phyloP scores from a whole-genome alignment of 2,797 vertebrate genomes.

The Muscicapa striata region DNA sequence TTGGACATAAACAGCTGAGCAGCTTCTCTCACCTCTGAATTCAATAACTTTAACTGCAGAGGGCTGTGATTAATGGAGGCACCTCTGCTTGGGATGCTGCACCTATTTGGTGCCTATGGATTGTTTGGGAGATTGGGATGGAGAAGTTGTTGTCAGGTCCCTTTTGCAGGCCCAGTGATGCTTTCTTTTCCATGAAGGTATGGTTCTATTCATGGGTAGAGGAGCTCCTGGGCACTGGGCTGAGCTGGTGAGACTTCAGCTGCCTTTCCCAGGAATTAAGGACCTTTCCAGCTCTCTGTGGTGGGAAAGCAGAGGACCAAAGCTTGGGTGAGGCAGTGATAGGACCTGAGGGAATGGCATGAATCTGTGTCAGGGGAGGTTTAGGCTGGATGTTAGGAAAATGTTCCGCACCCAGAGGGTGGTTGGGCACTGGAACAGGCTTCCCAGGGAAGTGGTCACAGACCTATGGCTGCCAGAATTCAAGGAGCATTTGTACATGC shows the following conservation, averaged over 20 bases:
- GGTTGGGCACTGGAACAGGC: neutral
- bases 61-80: slow-evolving; percentile 21
- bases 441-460: neutral
- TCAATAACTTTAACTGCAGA: slow-evolving; percentile 57
- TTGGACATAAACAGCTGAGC: slow-evolving; percentile 53
- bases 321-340: neutral
- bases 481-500: neutral
- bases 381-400: neutral
- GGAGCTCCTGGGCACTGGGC: neutral
- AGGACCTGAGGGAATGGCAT: neutral
- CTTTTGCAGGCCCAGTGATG: neutral
- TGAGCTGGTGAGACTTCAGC: neutral
- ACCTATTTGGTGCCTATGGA: neutral
- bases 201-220: neutral
- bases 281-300: neutral
- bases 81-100: neutral
- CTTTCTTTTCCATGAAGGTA: neutral
- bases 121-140: neutral
- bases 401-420: neutral
- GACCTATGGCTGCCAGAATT: neutral
- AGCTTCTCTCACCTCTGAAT: slow-evolving; percentile 50
- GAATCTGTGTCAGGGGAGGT: no score
- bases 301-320: neutral
- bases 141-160: neutral
- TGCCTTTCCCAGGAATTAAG: neutral